Evolutionary conservation across 1,140 invertebrate species (phyloP).

Genomic region (Leptinotarsa lineolata): DNA sequence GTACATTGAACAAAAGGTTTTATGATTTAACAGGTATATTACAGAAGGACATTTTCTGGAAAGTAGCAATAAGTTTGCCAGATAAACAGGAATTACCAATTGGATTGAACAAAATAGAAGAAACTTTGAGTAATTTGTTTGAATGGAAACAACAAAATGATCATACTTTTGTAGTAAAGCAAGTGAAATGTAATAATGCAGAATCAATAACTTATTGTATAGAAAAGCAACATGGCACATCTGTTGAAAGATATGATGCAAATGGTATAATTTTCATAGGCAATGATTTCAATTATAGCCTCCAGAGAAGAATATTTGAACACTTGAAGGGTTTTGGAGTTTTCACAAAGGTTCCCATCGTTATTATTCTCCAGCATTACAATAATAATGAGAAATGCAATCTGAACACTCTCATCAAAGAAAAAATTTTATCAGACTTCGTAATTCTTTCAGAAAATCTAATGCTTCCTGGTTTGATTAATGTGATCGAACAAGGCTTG

Average conservation of each 20-base stretch:
- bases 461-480: constrained; percentile 27
- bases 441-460: constrained; percentile 37
- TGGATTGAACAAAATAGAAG: constrained; percentile 44
- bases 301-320: constrained; percentile 41
- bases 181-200: constrained; percentile 33
- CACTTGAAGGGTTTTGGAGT: constrained; percentile 44
- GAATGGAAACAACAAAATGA: constrained; percentile 39
- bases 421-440: constrained; percentile 42
- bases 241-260: constrained; percentile 37
- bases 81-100: constrained; percentile 51
- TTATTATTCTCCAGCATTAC: constrained; percentile 43
- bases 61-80: constrained; percentile 67
- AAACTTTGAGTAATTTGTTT: constrained; percentile 55
- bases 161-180: constrained; percentile 33
- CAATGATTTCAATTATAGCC: constrained; percentile 36
- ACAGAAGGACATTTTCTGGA: constrained; percentile 67
- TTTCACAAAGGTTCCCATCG: constrained; percentile 43
- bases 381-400: constrained; percentile 29
- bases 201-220: constrained; percentile 43
- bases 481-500: constrained; percentile 59
- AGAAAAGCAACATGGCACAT: constrained; percentile 37
- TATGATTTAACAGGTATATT: constrained; percentile 58
- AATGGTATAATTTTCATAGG: constrained; percentile 50
- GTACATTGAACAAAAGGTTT: constrained; percentile 57
- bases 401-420: constrained; percentile 33